phyloP scores from a whole-genome alignment of 92 coral and sea anemone species.

The Parazoanthus atlanticus region DNA sequence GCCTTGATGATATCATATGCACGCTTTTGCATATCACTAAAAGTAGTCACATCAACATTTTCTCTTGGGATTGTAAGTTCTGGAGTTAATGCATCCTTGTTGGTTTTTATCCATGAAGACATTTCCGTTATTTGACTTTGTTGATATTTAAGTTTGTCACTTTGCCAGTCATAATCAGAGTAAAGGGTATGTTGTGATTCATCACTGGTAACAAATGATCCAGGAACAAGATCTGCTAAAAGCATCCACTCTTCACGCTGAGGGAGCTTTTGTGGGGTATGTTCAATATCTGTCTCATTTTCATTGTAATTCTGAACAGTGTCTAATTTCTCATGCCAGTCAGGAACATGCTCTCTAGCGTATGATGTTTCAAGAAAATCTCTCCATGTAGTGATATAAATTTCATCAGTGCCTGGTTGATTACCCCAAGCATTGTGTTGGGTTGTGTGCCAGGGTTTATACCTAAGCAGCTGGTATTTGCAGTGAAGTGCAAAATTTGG shows the following conservation, averaged over 20 bases:
- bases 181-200: slow-evolving; percentile 2
- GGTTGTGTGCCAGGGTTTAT: slow-evolving; percentile 62
- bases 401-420: slow-evolving; percentile 39
- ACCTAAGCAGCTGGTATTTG: slow-evolving; percentile 58
- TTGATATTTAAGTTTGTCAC: neutral
- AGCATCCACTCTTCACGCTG: slow-evolving; percentile 64
- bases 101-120: neutral
- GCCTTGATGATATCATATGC: slow-evolving; percentile 53
- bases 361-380: slow-evolving; percentile 40
- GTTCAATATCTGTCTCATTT: slow-evolving; percentile 41
- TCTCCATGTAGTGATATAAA: slow-evolving; percentile 49
- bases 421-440: slow-evolving; percentile 58
- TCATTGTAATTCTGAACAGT: slow-evolving; percentile 5
- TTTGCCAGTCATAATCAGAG: slow-evolving; percentile 49
- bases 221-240: slow-evolving; percentile 49
- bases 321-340: slow-evolving; percentile 48
- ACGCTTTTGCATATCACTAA: slow-evolving; percentile 49
- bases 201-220: slow-evolving; percentile 32
- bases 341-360: slow-evolving; percentile 58
- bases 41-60: slow-evolving; percentile 47
- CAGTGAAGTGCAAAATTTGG: slow-evolving; percentile 56
- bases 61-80: neutral
- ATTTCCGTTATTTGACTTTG: no score
- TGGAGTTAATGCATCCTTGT: slow-evolving; percentile 12
- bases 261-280: slow-evolving; percentile 37